phyloP scores from a whole-genome alignment of 1,140 invertebrate species.

The Arctopsyche grandis region DNA sequence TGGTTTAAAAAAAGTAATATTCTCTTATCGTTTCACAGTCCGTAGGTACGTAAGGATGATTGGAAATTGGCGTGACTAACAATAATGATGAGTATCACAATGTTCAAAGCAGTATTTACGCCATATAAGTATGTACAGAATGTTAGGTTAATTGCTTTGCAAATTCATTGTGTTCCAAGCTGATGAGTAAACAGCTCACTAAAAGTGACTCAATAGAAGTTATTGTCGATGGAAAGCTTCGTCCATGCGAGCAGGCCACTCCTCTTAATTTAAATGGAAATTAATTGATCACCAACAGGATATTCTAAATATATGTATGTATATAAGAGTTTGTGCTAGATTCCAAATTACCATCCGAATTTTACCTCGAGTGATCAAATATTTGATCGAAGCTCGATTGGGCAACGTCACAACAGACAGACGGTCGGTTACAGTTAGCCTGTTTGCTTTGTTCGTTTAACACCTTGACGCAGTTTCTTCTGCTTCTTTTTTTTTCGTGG shows the following conservation, averaged over 20 bases:
- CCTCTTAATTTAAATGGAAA: no score
- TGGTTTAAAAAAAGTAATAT: no score
- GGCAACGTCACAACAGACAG: not conserved
- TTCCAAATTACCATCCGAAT: no score
- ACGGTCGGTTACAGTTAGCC: constrained; percentile 13
- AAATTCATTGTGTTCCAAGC: not conserved
- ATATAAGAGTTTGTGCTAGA: no score
- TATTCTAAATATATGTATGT: no score
- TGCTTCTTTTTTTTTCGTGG: no score
- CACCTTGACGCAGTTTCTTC: not conserved
- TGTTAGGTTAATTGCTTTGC: constrained; percentile 9
- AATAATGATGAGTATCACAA: not conserved
- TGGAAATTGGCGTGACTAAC: not conserved
- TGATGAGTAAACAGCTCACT: not conserved
- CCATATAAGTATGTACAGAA: not conserved
- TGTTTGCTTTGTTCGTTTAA: constrained; percentile 31
- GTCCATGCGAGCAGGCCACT: not conserved
- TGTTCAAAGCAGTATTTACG: not conserved
- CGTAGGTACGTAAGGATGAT: not conserved
- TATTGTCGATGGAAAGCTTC: not conserved
- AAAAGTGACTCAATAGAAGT: not conserved
- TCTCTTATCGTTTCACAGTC: no score
- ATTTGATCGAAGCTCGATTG: not conserved
- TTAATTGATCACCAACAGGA: no score
- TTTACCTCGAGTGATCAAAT: not conserved